A percentile compares a stretch with the other conserved stretches of the same genome.
These are phyloP conservation scores for Indri indri DNA, from an alignment of 2,113 vertebrate genomes.

Conservation along the genomic window DNA sequence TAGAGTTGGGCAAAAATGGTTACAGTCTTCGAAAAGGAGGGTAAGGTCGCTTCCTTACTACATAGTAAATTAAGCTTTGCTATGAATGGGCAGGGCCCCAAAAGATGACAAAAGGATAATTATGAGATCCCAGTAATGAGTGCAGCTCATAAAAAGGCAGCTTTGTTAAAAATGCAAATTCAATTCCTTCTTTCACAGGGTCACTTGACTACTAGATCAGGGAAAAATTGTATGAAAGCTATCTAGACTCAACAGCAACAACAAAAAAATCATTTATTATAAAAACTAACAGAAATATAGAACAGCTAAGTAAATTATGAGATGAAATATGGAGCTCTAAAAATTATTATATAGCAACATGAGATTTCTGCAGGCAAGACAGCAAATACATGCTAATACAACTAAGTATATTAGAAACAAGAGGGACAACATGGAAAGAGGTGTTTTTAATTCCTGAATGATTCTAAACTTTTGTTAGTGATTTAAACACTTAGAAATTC, in stretches of 20 bases:
- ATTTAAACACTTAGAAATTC: not conserved
- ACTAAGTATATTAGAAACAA: not conserved
- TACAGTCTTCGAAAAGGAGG: not conserved
- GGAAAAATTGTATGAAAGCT: not conserved
- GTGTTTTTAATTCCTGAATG: not conserved
- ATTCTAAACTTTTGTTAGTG: not conserved
- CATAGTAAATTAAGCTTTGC: not conserved
- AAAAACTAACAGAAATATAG: not conserved
- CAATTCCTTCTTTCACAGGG: constrained; percentile 18
- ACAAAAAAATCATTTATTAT: not conserved
- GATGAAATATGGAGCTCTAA: not conserved
- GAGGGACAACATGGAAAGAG: not conserved
- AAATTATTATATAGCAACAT: not conserved
- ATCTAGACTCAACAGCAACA: not conserved
- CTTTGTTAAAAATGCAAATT: not conserved
- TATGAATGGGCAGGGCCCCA: not conserved
- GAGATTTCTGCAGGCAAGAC: not conserved
- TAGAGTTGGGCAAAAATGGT: not conserved
- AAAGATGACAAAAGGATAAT: not conserved
- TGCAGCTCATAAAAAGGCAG: not conserved
- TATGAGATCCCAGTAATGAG: not conserved
- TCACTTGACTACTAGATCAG: not conserved
- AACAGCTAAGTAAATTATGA: not conserved
- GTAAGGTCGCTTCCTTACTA: not conserved
- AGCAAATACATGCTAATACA: not conserved